phyloP scores from a whole-genome alignment of 2,113 vertebrate genomes.

The Piaya cayana region DNA sequence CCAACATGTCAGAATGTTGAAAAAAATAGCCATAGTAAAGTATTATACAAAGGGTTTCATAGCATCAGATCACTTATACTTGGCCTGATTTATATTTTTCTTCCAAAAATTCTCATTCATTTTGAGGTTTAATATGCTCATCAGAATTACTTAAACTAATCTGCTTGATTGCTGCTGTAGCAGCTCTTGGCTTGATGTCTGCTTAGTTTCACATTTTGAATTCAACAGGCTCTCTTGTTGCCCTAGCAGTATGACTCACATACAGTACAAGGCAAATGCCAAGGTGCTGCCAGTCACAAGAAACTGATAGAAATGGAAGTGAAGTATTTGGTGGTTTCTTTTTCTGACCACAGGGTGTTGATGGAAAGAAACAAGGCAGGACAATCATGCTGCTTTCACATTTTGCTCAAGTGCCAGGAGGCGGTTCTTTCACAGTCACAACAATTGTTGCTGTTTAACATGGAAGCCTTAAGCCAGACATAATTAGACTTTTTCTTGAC shows the following conservation, averaged over 20 bases:
- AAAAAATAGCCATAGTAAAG: not conserved
- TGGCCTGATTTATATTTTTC: not conserved
- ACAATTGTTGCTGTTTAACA: slow-evolving; percentile 37
- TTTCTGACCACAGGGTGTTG: slow-evolving; percentile 34
- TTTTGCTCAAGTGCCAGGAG: slow-evolving; percentile 16
- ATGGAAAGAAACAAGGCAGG: slow-evolving; percentile 51
- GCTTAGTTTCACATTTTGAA: slow-evolving; percentile 49
- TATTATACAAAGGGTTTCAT: not conserved
- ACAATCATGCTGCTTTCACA: slow-evolving; percentile 29
- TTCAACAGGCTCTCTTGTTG: slow-evolving; percentile 20
- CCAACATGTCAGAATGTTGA: not conserved
- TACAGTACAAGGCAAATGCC: slow-evolving; percentile 26
- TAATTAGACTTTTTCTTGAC: slow-evolving; percentile 64
- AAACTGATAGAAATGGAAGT: slow-evolving; percentile 53
- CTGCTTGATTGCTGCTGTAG: slow-evolving; percentile 40
- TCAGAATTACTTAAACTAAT: slow-evolving; percentile 41
- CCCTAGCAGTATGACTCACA: not conserved
- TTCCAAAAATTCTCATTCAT: not conserved
- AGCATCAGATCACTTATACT: not conserved
- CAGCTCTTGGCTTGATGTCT: slow-evolving; percentile 23
- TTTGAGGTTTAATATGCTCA: not conserved
- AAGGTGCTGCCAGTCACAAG: slow-evolving; percentile 35
- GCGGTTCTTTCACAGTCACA: slow-evolving; percentile 36
- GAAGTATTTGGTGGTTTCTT: slow-evolving; percentile 43
- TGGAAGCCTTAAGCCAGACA: slow-evolving; percentile 56